Percentiles rank a stretch among this genome's conserved stretches.
Evolutionary conservation across 2,797 vertebrate species (phyloP).

Genomic region (Uromys caudimaculatus): DNA sequence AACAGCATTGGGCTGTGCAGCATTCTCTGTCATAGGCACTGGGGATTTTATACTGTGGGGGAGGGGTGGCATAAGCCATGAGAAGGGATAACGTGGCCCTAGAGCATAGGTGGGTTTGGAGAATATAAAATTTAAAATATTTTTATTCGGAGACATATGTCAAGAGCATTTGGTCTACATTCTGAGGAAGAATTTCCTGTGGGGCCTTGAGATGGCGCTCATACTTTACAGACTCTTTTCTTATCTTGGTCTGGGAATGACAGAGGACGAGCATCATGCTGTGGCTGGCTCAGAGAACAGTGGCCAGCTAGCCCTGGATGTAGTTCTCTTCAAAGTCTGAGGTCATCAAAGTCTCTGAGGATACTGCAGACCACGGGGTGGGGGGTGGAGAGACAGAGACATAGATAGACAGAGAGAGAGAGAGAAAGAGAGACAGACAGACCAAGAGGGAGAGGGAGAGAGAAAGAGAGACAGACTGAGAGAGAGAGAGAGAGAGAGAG

Average conservation of each 20-base stretch:
- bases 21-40: not conserved
- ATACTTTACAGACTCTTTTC: not conserved
- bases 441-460: not conserved
- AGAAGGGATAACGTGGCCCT: not conserved
- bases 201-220: not conserved
- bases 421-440: not conserved
- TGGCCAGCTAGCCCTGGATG: fast-evolving
- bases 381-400: not conserved
- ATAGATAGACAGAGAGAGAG: not conserved
- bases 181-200: not conserved
- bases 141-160: not conserved
- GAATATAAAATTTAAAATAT: not conserved
- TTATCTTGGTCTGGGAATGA: not conserved
- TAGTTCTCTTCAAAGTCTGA: not conserved
- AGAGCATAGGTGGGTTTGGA: not conserved
- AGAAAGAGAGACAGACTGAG: no score
- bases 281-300: not conserved
- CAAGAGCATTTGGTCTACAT: not conserved
- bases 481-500: no score
- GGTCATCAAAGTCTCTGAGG: conserved; percentile 40
- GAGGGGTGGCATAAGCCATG: not conserved
- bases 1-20: not conserved
- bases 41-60: not conserved
- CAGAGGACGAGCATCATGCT: not conserved
- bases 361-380: not conserved